phyloP scores from a whole-genome alignment of 2,888 invertebrate genomes.

The Rhogogaster chlorosoma region DNA sequence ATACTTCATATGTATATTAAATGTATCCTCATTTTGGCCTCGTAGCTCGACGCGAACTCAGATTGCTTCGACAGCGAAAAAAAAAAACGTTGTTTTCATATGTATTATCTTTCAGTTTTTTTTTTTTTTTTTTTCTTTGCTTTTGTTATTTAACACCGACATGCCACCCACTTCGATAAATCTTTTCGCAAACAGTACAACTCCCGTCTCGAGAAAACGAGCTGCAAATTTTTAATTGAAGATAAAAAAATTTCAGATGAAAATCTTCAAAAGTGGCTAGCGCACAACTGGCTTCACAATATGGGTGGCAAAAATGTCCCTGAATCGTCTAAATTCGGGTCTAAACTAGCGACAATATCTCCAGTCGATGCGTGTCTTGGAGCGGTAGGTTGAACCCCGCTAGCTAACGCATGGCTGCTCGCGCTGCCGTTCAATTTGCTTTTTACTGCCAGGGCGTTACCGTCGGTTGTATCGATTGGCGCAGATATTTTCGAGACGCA shows the following conservation, averaged over 20 bases:
- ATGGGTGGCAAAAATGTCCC: conserved; percentile 84
- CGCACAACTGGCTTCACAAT: conserved; percentile 78
- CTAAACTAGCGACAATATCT: conserved; percentile 78
- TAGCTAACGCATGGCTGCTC: conserved; percentile 74
- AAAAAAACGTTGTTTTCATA: not conserved
- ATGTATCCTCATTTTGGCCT: conserved; percentile 15
- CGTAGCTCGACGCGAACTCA: not conserved
- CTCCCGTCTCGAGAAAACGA: not conserved
- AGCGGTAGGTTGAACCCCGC: conserved; percentile 72
- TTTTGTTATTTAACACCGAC: not conserved
- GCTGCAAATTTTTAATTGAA: not conserved
- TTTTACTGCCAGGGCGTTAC: conserved; percentile 60
- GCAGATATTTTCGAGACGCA: conserved; percentile 70
- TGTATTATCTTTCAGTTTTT: not conserved
- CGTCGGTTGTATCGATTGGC: conserved; percentile 67
- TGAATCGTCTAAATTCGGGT: conserved; percentile 82
- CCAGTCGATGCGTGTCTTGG: conserved; percentile 76
- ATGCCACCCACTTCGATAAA: not conserved
- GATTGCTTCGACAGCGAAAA: not conserved
- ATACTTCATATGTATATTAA: not conserved
- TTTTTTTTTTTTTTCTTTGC: not conserved
- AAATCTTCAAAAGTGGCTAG: conserved; percentile 73
- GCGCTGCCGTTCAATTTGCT: conserved; percentile 76
- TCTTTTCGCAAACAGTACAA: not conserved
- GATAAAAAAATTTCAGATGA: not conserved